These are phyloP conservation scores for Pituophis catenifer DNA, from an alignment of 2,113 vertebrate genomes.

Conservation along the genomic window DNA sequence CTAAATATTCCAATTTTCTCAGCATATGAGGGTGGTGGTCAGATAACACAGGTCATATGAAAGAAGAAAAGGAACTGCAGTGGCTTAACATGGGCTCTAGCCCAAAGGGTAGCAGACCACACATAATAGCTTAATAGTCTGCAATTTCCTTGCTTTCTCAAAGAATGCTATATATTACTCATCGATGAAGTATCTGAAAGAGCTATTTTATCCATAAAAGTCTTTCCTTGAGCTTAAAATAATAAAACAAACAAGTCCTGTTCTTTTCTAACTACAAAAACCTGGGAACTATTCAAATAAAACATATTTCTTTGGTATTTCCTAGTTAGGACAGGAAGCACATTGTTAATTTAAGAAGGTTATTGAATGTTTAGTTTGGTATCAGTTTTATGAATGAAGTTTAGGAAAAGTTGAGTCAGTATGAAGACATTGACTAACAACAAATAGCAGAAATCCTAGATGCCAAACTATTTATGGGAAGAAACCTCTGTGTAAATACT, in stretches of 20 bases:
- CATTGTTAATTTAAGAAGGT: conserved; percentile 16
- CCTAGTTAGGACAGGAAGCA: conserved; percentile 10
- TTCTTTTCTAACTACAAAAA: conserved; percentile 26
- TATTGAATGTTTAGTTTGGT: conserved; percentile 4
- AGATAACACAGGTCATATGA: conserved; percentile 3
- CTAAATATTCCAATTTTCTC: background rate
- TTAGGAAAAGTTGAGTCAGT: conserved; percentile 39
- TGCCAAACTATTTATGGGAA: background rate
- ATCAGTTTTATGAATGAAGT: conserved; percentile 35
- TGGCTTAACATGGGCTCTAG: background rate
- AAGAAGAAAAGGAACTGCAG: background rate
- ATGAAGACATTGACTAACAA: conserved; percentile 4
- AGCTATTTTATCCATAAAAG: conserved; percentile 22
- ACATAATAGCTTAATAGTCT: conserved; percentile 21
- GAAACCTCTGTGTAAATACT: conserved; percentile 27
- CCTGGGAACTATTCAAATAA: conserved; percentile 13
- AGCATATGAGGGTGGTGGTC: background rate
- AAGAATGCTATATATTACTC: conserved; percentile 32
- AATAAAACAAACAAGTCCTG: background rate
- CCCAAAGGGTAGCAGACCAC: conserved; percentile 18
- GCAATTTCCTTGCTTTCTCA: conserved; percentile 37
- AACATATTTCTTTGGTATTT: conserved; percentile 30
- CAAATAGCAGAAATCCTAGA: conserved; percentile 13
- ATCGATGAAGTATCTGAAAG: conserved; percentile 34
- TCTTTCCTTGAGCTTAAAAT: background rate